Evolutionary conservation across 1,140 invertebrate genomes (phyloP).

Genomic region (Macrocentrus cingulum): DNA sequence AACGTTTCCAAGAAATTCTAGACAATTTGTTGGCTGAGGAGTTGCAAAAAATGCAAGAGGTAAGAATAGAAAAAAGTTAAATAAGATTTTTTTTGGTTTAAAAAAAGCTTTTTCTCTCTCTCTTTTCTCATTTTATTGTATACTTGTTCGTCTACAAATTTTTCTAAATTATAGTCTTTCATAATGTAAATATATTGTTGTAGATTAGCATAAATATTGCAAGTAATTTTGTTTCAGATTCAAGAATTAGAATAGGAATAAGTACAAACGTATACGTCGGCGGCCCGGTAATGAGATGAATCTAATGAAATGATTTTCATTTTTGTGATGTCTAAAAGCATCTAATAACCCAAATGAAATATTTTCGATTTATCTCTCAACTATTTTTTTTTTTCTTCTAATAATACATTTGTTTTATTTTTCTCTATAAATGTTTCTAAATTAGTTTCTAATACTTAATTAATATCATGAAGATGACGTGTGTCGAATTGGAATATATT

Average conservation of each 20-base stretch:
- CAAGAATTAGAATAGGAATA: constrained; percentile 21
- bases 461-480: no score
- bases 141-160: background rate
- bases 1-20: constrained; percentile 79
- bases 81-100: constrained; percentile 7
- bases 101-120: constrained; percentile 14
- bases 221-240: constrained; percentile 23
- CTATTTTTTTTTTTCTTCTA: no score
- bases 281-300: constrained; percentile 3
- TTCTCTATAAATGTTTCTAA: background rate
- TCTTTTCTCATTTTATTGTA: constrained; percentile 2
- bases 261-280: constrained; percentile 10
- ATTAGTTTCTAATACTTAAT: no score
- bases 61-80: constrained; percentile 42
- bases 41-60: constrained; percentile 77
- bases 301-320: background rate
- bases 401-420: background rate
- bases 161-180: no score
- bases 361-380: background rate
- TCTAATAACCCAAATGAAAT: background rate
- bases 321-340: background rate
- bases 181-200: no score
- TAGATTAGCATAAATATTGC: no score
- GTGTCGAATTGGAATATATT: no score
- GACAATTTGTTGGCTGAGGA: constrained; percentile 78